Evolutionary conservation across 2,888 invertebrate species (phyloP), one percentile per base, ranked within the genome.

Genomic region (Drosophila affinis): DNA sequence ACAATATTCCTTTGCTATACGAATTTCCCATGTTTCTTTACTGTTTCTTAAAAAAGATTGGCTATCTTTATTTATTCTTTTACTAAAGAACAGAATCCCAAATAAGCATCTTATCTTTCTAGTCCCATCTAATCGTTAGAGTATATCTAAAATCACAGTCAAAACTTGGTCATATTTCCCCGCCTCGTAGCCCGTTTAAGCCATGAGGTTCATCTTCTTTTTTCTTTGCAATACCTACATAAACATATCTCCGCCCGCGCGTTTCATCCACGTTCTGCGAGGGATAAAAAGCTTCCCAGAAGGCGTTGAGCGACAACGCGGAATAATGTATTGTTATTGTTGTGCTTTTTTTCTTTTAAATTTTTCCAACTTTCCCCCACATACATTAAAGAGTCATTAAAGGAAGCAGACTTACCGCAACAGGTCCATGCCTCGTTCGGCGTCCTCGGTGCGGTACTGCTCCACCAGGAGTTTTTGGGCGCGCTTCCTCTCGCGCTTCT

Each of bases 391-490:
- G 39, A 48, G 7, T 39, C 39, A 39, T 39, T 39, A 39, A 39
- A 21, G 52, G n/a, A 14, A 6, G 6, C 1, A 49, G 9, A 76
- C 81, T 81, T 77, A 92, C 92, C 91, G 91, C 52, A 92, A 72
- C 54, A 92, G 77, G 70, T 92, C 90, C 87, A 92, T 88, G 54
- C 91, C 91, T 17, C 88, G 79, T 44, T 89, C 76, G 7, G 88
- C 90, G 81, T 92, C 90, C 68, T 91, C 92, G 3, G 75, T 54
- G 9, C 75, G 76, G 62, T 91, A 92, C 53, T 88, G 82, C n/a
- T 90, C 87, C 45, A 91, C 90, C 3, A 91, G 74, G 0, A 81
- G 79, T 18, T 85, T 79, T 65, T 91, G 90, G 46, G 89, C 85
- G 9, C 80, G 78, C 14, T 78, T 77, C 4, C 87, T 81, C 46